Evolutionary conservation across 2,888 invertebrate species (phyloP), one percentile per base, ranked within the genome.

Genomic region (Tyria jacobaeae): DNA sequence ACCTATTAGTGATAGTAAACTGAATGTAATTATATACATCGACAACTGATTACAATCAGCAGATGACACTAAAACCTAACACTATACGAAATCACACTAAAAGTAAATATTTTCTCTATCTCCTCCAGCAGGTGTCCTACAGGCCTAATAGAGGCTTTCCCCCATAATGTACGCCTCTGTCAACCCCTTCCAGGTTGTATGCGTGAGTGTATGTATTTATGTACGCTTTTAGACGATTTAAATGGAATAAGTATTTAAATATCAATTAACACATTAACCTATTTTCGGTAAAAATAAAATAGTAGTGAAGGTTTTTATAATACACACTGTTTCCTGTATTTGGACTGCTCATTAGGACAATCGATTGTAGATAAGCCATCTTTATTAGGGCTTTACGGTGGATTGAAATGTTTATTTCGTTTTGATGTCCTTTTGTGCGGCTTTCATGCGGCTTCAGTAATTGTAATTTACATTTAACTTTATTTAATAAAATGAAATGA

Each of bases 261-360:
- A 31, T 1, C 21, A 2, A 15, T 31, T 25, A 6, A 7, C 7
- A 27, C 39, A 31, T 60, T 49, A 60, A 41, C 39, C 60, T 17
- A 34, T 34, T 48, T 31, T 31, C 5, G 34, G 4, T 35, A 17
- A 47, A 15, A 59, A 49, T 53, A 37, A 24, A 44, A 14, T 41
- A 52, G 35, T 44, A 48, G 17, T 15, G 25, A 53, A 21, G 24
- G 47, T 47, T 57, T 57, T 49, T 55, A 41, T 39, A 27, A 24
- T 57, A 34, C n/a, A 17, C 14, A 51, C 31, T 21, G 15, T 55
- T 35, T 10, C 27, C n/a, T 41, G 12, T 39, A 34, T 52, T 49
- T n/a, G 57, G 47, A 37, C 52, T 25, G 59, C 55, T 73, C 61
- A 70, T 72, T 62, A 64, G 10, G 21, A 41, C 57, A 50, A 72